Conservation (phyloP, 2,888 invertebrate species). For the Autographa pulchrina region DNA sequence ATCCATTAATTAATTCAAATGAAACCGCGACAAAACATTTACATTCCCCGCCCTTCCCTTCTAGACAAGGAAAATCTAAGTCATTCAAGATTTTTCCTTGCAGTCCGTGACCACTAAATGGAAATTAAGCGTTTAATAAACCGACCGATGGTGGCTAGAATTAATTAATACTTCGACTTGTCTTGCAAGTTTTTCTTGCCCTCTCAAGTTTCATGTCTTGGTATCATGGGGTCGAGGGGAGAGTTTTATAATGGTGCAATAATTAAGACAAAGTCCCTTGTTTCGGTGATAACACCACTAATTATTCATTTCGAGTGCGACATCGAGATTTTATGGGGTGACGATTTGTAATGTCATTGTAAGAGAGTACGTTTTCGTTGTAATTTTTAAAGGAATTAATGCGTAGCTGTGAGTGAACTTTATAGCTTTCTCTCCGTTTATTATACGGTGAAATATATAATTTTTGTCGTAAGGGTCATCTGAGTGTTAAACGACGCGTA, state of each 20-base stretch:
- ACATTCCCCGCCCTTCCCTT: constrained; percentile 81
- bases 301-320: constrained; percentile 83
- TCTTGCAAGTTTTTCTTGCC: constrained; percentile 81
- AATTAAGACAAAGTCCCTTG: constrained; percentile 87
- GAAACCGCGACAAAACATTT: constrained; percentile 88
- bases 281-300: constrained; percentile 80
- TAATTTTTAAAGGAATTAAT: constrained; percentile 57
- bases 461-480: constrained; percentile 45
- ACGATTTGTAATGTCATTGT: constrained; percentile 77
- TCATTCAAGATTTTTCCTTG: constrained; percentile 74
- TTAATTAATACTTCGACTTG: constrained; percentile 86
- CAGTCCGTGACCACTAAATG: constrained; percentile 79
- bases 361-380: constrained; percentile 44
- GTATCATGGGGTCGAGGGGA: constrained; percentile 82
- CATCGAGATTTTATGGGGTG: constrained; percentile 82
- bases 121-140: constrained; percentile 87
- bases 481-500: constrained; percentile 36
- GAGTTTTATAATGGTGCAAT: constrained; percentile 85
- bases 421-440: constrained; percentile 48
- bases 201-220: constrained; percentile 76
- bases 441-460: constrained; percentile 33
- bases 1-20: constrained; percentile 89
- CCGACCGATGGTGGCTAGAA: constrained; percentile 78
- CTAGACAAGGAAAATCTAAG: constrained; percentile 79
- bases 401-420: constrained; percentile 36